Evolutionary conservation across 2,113 vertebrate species (phyloP).

Genomic region (Eidolon helvum): DNA sequence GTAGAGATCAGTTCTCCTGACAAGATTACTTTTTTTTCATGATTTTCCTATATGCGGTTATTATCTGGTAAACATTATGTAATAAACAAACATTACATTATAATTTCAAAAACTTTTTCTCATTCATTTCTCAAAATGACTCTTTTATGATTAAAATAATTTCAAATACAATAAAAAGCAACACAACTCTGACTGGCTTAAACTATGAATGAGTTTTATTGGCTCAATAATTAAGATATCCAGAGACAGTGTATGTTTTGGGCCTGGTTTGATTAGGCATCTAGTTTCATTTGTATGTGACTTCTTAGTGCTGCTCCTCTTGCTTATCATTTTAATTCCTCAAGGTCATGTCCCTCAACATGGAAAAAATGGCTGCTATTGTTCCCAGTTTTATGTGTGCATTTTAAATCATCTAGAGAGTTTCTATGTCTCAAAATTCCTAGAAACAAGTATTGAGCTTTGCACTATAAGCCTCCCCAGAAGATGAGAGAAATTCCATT

Average conservation of each 20-base stretch:
- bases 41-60: background rate
- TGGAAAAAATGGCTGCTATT: background rate
- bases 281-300: background rate
- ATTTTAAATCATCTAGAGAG: background rate
- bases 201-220: background rate
- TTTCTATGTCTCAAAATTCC: background rate
- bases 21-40: background rate
- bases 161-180: background rate
- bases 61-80: background rate
- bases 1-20: background rate
- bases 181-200: background rate
- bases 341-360: background rate
- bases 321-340: background rate
- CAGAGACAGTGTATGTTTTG: background rate
- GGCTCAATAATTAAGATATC: background rate
- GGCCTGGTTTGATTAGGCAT: background rate
- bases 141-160: background rate
- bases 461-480: fast-evolving
- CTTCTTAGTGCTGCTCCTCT: background rate
- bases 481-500: background rate
- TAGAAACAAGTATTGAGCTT: background rate
- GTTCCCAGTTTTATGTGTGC: background rate
- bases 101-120: background rate
- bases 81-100: background rate
- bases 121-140: background rate